Conservation (phyloP, 2,888 invertebrate genomes). For the Drosophila sordidapex region DNA sequence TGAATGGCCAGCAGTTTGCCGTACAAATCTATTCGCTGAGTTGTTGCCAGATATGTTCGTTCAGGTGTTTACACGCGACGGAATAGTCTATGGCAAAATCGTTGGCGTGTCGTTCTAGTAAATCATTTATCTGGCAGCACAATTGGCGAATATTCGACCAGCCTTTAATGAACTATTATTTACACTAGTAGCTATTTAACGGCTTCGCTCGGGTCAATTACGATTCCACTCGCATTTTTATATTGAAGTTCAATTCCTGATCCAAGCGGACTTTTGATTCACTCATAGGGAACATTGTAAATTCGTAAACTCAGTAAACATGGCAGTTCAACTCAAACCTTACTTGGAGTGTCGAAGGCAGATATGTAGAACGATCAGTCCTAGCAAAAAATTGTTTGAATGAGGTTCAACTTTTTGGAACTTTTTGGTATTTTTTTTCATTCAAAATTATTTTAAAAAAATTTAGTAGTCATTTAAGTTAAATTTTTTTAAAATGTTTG, state of each 20-base stretch:
- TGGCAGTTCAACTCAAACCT: neutral
- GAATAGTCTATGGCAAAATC: too few species aligned
- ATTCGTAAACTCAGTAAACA: conserved; percentile 31
- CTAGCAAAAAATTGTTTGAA: neutral
- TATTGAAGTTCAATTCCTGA: conserved; percentile 38
- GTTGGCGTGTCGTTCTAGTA: too few species aligned
- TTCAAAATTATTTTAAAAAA: conserved; percentile 13
- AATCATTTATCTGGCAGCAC: too few species aligned
- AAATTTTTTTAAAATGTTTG: conserved; percentile 16
- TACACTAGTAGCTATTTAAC: too few species aligned
- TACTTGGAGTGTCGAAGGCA: too few species aligned
- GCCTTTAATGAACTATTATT: neutral
- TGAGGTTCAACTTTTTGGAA: conserved; percentile 19
- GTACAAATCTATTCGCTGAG: too few species aligned
- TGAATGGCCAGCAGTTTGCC: too few species aligned
- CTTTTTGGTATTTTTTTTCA: neutral
- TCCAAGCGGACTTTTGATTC: conserved; percentile 62
- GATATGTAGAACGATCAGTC: neutral
- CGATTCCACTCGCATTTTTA: neutral
- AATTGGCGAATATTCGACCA: neutral
- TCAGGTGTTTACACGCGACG: too few species aligned
- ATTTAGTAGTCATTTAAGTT: conserved; percentile 1
- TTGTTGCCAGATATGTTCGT: too few species aligned
- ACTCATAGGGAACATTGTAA: conserved; percentile 32
- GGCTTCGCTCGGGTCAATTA: too few species aligned